Evolutionary conservation across 2,797 vertebrate species (phyloP), one percentile per base, ranked within the genome.

Genomic region (Poecilia gillii): DNA sequence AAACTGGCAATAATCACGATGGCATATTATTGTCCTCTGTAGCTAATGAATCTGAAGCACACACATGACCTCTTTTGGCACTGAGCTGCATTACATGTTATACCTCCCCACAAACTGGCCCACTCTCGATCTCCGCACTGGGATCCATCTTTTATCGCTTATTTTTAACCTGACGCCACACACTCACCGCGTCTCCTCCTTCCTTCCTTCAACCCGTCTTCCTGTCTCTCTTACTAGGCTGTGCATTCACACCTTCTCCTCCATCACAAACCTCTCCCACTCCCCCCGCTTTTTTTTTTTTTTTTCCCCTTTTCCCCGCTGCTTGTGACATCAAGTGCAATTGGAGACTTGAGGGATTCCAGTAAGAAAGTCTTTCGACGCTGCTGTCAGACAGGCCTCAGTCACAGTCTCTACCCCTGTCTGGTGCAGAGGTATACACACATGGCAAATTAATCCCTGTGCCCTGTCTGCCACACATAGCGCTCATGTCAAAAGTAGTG

Each of bases 21-120:
- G 87, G 84, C 84, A 93, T 88, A 90, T 92, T 88, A 91, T 89
- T 90, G 85, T 82, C 80, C 84, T 86, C 81, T 79, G 78, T 84
- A 92, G 89, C 76, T 90, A 93, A 93, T 87, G 81, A 91, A 93
- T 94, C 88, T 87, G 89, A 84, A 94, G 94, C 93, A 95, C 95
- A 95, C 93, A 94, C 86, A 95, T 96, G 95, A 96, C 95, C 95
- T 94, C 95, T 96, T 94, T 96, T 95, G 95, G 94, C 91, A 91
- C 91, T 62, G 75, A 82, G 90, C 85, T 92, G 94, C 93, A 95
- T 95, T 96, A 90, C 95, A 95, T 49, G 87, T 91, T 86, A 79
- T 87, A 81, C 81, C 77, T 89, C 80, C 74, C 59, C 74, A 73
- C 39, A 76, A 84, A 76, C 76, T 55, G 62, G 76, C 79, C 79